Base-by-base conservation (phyloP, 2,797 vertebrate genomes). In the Syngnathus rostellatus region DNA sequence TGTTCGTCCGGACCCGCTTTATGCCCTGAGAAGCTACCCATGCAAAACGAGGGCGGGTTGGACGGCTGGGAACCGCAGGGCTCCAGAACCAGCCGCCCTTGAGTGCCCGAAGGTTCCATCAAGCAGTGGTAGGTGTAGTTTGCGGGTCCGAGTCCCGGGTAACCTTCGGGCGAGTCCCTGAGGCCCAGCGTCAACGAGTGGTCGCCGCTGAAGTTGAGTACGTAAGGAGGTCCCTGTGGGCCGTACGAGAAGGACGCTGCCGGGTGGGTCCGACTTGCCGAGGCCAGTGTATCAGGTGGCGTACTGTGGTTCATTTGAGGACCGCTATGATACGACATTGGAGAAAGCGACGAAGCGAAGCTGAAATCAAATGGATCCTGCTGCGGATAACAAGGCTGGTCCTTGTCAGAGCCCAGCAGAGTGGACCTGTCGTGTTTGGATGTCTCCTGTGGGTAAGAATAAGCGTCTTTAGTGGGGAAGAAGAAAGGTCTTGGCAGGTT, bases 101-200 rank as follows among this genome's bases (percentile, higher is more conserved):
- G 92, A n/a, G 91, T 91, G 69, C 92, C 92, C 0, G 92, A 93
- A 45, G 92, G 90, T 51, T 93, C 92, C 92, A 93, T 92, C 67
- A 93, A 85, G 81, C 92, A 93, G 69, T 91, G 92, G 80, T 93
- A 93, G 57, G 92, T 93, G 82, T 92, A 93, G 85, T 91, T 93
- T 8, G 90, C 72, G 0, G 89, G 72, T 61, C 88, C 79, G 3
- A 88, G 79, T 5, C 89, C 89, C 0, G 87, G 81, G 76, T 88
- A 91, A 46, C 88, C 83, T 0, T 92, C 90, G 1, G 74, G 71
- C 23, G 88, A 87, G 1, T 91, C 90, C 68, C 88, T 86, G 74
- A 91, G 90, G 45, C 90, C 91, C 68, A 93, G 77, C 62, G 91
- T 93, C 75, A 93, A 67, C 1, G 90, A 92, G 72, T 93, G 92